These are phyloP conservation scores for Zosterops hypoxanthus DNA, from an alignment of 2,113 vertebrate genomes.

Conservation along the genomic window DNA sequence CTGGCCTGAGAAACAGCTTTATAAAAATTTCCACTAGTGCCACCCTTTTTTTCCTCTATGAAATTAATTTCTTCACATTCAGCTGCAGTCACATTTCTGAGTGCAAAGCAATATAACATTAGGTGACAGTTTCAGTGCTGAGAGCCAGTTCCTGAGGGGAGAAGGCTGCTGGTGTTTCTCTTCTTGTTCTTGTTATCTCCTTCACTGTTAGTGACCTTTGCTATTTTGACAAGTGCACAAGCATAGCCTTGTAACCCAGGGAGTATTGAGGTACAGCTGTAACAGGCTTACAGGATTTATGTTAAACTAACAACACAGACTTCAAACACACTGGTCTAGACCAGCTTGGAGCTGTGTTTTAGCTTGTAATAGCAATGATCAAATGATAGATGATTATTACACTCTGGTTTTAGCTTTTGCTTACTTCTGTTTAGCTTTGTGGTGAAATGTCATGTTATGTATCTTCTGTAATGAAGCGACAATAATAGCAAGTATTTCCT, in stretches of 20 bases:
- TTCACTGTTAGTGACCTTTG: background rate
- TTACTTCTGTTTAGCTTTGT: background rate
- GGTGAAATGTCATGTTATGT: background rate
- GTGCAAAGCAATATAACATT: background rate
- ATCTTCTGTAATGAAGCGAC: background rate
- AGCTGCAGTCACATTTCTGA: background rate
- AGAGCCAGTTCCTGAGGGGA: background rate
- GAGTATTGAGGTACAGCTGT: background rate
- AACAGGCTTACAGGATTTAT: constrained; percentile 1
- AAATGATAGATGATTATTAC: background rate
- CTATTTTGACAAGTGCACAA: constrained; percentile 15
- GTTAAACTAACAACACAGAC: background rate
- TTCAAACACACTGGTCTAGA: background rate
- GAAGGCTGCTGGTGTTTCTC: background rate
- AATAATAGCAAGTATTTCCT: background rate
- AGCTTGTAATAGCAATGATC: background rate
- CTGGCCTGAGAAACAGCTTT: background rate
- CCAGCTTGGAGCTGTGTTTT: background rate
- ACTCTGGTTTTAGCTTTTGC: background rate
- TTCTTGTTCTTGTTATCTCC: background rate
- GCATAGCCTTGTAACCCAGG: background rate
- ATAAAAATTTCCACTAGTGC: background rate
- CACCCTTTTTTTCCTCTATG: background rate
- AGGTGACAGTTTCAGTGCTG: background rate
- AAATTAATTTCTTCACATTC: background rate